Evolutionary conservation across 1,140 invertebrate species (phyloP).

Genomic region (Aphis gossypii): DNA sequence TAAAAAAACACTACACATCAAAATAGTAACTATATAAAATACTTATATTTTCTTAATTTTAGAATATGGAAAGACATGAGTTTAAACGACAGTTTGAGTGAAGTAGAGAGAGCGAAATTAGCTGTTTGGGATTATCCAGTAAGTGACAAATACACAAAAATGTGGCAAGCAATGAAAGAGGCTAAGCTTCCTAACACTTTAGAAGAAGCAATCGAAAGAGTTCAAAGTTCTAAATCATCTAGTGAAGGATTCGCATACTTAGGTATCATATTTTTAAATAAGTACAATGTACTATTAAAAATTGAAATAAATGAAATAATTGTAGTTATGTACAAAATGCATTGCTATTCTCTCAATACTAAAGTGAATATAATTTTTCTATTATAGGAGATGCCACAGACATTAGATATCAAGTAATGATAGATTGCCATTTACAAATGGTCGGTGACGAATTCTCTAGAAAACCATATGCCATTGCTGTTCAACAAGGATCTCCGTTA

Average conservation of each 20-base stretch:
- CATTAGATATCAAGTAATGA: slow-evolving; percentile 85
- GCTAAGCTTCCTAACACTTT: slow-evolving; percentile 79
- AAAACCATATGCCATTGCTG: slow-evolving; percentile 95
- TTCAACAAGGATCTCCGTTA: slow-evolving; percentile 92
- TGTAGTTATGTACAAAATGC: not conserved
- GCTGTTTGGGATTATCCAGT: slow-evolving; percentile 99
- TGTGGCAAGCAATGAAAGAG: slow-evolving; percentile 97
- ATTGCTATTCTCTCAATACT: not conserved
- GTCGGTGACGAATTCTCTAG: slow-evolving; percentile 95
- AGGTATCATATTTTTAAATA: slow-evolving; percentile 65
- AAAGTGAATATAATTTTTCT: not conserved
- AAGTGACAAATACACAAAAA: slow-evolving; percentile 97
- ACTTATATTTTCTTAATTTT: slow-evolving; percentile 59
- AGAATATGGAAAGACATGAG: slow-evolving; percentile 99
- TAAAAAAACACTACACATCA: not conserved
- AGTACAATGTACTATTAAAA: not conserved
- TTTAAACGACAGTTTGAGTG: slow-evolving; percentile 87
- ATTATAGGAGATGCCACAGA: slow-evolving; percentile 85
- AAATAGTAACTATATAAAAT: not conserved
- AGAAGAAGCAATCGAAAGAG: slow-evolving; percentile 80
- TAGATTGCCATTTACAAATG: slow-evolving; percentile 88
- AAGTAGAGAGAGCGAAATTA: slow-evolving; percentile 88
- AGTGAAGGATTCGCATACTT: slow-evolving; percentile 92
- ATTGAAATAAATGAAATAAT: too few relatives aligned
- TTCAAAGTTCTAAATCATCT: slow-evolving; percentile 75